Conservation (phyloP, 2,113 vertebrate genomes). For the Nannobrachium achirus region DNA sequence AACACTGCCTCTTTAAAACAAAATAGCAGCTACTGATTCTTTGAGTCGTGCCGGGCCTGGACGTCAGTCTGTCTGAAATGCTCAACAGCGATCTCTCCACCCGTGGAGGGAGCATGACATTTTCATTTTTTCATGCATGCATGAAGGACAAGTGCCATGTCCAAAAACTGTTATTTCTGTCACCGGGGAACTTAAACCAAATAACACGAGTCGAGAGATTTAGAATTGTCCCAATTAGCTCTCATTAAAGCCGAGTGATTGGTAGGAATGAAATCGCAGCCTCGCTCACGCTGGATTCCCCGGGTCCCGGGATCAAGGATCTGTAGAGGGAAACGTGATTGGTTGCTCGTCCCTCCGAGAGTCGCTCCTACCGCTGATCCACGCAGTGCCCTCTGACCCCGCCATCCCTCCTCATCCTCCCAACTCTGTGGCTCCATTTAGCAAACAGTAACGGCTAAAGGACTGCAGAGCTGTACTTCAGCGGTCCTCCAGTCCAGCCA, state of each 20-base stretch:
- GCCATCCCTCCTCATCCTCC: constrained; percentile 76
- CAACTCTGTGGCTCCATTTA: constrained; percentile 75
- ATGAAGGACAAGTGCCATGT: constrained; percentile 62
- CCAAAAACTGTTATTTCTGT: constrained; percentile 60
- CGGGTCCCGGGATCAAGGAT: constrained; percentile 65
- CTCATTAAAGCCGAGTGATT: constrained; percentile 69
- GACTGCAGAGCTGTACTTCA: constrained; percentile 79
- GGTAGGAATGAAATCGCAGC: constrained; percentile 66
- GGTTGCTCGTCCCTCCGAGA: constrained; percentile 64
- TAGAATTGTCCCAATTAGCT: constrained; percentile 70
- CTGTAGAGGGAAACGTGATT: constrained; percentile 59
- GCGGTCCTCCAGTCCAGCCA: constrained; percentile 79
- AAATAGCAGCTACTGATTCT: no score
- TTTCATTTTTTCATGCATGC: constrained; percentile 43
- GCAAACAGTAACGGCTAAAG: constrained; percentile 78
- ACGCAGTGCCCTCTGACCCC: constrained; percentile 58
- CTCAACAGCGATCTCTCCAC: constrained; percentile 26
- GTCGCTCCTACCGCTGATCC: constrained; percentile 67
- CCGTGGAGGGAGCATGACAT: neutral
- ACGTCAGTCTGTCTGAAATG: constrained; percentile 17
- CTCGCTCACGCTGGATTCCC: constrained; percentile 66
- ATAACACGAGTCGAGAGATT: constrained; percentile 67
- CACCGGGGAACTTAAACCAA: constrained; percentile 58
- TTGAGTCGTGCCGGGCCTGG: neutral
- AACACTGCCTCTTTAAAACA: neutral